These are phyloP conservation scores for Rousettus madagascariensis DNA, from an alignment of 2,797 vertebrate genomes.

Conservation along the genomic window DNA sequence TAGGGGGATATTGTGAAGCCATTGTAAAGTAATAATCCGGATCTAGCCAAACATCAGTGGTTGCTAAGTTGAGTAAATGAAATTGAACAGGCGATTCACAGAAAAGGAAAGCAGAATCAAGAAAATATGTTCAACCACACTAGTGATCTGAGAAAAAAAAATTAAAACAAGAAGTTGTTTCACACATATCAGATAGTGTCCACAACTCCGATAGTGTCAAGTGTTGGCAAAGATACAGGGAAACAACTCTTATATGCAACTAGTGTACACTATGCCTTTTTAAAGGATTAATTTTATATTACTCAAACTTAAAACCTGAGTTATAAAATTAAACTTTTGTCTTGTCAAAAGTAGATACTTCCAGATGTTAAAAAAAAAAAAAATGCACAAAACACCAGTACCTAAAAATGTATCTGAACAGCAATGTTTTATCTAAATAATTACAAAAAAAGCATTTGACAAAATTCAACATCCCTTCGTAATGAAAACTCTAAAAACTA, in stretches of 20 bases:
- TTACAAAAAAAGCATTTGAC: not conserved
- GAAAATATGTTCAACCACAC: constrained; percentile 23
- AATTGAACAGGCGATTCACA: constrained; percentile 33
- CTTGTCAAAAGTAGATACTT: not conserved
- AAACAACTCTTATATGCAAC: not conserved
- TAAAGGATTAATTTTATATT: not conserved
- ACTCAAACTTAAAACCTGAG: not conserved
- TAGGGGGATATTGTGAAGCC: not conserved
- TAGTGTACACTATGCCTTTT: not conserved
- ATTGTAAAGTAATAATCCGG: constrained; percentile 9
- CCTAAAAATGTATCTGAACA: not conserved
- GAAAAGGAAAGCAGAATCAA: not conserved
- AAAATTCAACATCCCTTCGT: not conserved
- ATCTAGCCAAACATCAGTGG: not conserved
- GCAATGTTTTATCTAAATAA: not conserved
- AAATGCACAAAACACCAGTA: not conserved
- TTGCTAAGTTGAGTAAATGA: constrained; percentile 2
- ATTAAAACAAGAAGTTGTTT: constrained; percentile 27
- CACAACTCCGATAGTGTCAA: not conserved
- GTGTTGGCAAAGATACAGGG: not conserved
- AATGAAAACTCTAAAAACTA: not conserved
- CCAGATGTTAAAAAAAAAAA: not conserved
- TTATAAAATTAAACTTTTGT: not conserved
- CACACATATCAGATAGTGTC: not conserved
- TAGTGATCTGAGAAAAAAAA: constrained; percentile 40